phyloP scores from a whole-genome alignment of 2,888 invertebrate species.

The Ctena decussata region DNA sequence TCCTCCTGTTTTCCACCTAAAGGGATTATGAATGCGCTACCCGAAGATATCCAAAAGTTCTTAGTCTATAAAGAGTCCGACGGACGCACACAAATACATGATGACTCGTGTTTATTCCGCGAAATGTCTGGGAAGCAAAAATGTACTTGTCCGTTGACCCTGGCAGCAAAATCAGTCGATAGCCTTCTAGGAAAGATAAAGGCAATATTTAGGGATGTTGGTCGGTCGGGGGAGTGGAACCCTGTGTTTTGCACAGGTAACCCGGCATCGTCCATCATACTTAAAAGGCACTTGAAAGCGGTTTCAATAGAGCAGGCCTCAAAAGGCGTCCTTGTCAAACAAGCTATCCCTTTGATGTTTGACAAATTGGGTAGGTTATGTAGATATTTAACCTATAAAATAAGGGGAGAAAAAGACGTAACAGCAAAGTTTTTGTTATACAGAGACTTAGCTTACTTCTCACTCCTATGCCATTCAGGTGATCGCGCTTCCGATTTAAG shows the following conservation, averaged over 20 bases:
- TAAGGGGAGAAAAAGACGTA: not conserved
- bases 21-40: not conserved
- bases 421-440: not conserved
- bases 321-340: not conserved
- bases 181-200: not conserved
- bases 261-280: not conserved
- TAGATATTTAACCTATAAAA: constrained; percentile 11
- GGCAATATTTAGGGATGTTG: not conserved
- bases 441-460: constrained; percentile 6
- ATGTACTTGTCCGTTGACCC: not conserved
- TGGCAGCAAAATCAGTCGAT: not conserved
- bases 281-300: not conserved
- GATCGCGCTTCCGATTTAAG: not conserved
- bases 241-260: not conserved
- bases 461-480: constrained; percentile 8
- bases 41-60: not conserved
- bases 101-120: not conserved
- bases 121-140: not conserved
- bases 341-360: not conserved
- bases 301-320: not conserved
- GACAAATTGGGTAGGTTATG: not conserved
- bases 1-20: not conserved
- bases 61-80: not conserved
- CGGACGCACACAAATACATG: not conserved
- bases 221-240: not conserved